Evolutionary conservation across 2,888 invertebrate species (phyloP).

Genomic region (Plagodis pulveraria): DNA sequence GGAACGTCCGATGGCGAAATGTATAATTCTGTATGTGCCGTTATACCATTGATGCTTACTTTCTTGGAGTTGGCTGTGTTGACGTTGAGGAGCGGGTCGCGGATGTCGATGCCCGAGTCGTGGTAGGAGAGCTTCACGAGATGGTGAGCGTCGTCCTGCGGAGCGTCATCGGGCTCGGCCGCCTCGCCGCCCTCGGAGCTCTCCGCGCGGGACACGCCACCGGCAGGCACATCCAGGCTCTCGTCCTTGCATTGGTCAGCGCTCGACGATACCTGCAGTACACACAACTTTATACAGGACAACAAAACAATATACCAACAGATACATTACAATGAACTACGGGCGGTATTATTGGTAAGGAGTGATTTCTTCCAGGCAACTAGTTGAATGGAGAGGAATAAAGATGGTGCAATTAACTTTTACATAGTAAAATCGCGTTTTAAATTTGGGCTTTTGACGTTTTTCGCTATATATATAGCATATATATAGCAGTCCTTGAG

Average conservation of each 20-base stretch:
- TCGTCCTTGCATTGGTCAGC: constrained; percentile 71
- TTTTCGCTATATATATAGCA: too few relatives aligned
- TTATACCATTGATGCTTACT: constrained; percentile 56
- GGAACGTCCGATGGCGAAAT: too few relatives aligned
- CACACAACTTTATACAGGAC: neutral
- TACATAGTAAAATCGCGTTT: too few relatives aligned
- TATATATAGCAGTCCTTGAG: too few relatives aligned
- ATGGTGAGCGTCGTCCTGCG: constrained; percentile 71
- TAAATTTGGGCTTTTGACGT: too few relatives aligned
- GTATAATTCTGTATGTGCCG: too few relatives aligned
- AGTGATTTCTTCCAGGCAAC: too few relatives aligned
- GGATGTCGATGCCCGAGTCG: constrained; percentile 95
- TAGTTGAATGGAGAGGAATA: too few relatives aligned
- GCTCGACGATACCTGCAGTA: constrained; percentile 68
- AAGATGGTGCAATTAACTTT: too few relatives aligned
- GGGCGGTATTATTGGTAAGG: too few relatives aligned
- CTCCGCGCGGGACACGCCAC: constrained; percentile 41
- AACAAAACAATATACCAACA: too few relatives aligned
- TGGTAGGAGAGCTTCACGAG: constrained; percentile 94
- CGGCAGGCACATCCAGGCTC: constrained; percentile 59
- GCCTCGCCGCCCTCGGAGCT: constrained; percentile 43
- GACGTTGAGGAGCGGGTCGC: constrained; percentile 89
- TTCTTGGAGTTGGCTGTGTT: constrained; percentile 88
- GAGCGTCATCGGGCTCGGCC: constrained; percentile 68
- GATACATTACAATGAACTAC: too few relatives aligned